A percentile compares a stretch with the other conserved stretches of the same genome.
These are phyloP conservation scores for Periparus ater DNA, from an alignment of 2,797 vertebrate genomes.

Conservation along the genomic window DNA sequence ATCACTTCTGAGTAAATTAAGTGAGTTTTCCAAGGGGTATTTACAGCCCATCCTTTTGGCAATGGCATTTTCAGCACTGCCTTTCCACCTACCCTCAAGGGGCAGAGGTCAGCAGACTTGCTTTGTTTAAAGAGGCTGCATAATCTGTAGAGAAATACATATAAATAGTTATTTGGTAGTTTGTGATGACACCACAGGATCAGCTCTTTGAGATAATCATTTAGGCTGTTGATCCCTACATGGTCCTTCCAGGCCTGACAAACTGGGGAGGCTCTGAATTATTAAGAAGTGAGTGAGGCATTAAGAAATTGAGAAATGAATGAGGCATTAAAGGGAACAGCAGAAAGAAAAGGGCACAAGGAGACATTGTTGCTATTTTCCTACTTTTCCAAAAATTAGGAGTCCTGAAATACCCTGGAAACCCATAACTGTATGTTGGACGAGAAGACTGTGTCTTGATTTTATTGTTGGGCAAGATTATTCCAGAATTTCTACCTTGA, in stretches of 20 bases:
- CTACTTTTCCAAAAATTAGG: not conserved
- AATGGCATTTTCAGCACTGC: accelerated
- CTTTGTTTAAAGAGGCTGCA: not conserved
- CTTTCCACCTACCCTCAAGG: not conserved
- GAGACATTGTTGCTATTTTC: not conserved
- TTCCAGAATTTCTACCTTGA: not conserved
- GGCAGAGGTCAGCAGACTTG: not conserved
- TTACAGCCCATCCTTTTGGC: not conserved
- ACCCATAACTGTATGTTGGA: not conserved
- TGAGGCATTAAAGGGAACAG: not conserved
- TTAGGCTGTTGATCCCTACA: not conserved
- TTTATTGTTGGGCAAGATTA: not conserved
- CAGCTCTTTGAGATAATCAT: not conserved
- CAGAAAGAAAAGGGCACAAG: not conserved
- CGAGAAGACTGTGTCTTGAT: not conserved
- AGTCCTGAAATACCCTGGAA: not conserved
- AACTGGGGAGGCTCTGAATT: not conserved
- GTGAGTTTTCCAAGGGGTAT: not conserved
- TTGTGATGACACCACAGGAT: not conserved
- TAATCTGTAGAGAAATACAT: not conserved
- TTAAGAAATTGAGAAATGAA: not conserved
- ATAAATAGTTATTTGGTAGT: not conserved
- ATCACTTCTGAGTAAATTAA: not conserved
- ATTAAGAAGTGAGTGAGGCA: not conserved
- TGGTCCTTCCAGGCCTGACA: not conserved